phyloP scores from a whole-genome alignment of 2,888 invertebrate species.

The Protonemura montana region DNA sequence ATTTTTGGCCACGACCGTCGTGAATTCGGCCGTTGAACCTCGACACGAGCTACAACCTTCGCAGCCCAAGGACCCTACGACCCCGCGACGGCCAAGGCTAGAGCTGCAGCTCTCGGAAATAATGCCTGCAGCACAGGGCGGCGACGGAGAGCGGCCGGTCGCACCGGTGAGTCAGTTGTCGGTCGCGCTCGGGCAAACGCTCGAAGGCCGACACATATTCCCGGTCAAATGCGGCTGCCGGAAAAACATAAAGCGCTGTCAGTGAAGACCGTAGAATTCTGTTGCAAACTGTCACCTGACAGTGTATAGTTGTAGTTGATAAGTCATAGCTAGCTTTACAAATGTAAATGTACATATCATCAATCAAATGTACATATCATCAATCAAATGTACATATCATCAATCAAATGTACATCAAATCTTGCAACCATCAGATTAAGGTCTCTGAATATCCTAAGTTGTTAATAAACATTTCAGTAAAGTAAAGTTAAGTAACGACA shows the following conservation, averaged over 20 bases:
- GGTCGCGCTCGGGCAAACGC: conserved; percentile 73
- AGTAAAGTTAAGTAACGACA: no score
- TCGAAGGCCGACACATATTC: conserved; percentile 86
- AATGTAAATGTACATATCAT: no score
- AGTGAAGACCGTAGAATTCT: no score
- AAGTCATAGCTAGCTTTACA: no score
- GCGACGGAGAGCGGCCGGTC: conserved; percentile 82
- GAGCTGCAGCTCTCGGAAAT: conserved; percentile 68
- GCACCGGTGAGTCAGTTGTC: conserved; percentile 70
- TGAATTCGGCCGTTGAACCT: background rate
- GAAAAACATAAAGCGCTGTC: conserved; percentile 14
- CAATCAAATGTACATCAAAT: no score
- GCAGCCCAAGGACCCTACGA: background rate
- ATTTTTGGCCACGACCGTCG: background rate
- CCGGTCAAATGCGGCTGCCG: conserved; percentile 81
- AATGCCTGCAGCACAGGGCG: conserved; percentile 85
- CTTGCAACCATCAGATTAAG: no score
- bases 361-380: no score
- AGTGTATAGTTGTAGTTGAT: background rate
- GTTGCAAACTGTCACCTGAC: no score
- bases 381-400: no score
- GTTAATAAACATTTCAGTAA: no score
- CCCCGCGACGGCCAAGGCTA: conserved; percentile 40
- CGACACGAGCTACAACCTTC: background rate
- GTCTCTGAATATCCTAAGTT: no score